Conservation (phyloP, 2,888 invertebrate genomes). For the Zaprionus lineosus region DNA sequence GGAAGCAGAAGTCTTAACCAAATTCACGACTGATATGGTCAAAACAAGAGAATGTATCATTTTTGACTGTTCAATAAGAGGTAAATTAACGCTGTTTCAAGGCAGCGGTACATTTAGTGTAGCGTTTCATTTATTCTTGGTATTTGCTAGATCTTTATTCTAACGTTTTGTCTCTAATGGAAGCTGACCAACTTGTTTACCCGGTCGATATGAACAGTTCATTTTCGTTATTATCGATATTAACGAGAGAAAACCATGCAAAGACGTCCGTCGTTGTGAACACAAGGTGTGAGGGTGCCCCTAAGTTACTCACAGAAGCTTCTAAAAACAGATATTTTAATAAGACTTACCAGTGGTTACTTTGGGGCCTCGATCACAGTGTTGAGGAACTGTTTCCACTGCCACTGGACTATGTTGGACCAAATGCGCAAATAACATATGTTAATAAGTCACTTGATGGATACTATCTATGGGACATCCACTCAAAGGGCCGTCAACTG, state of each 20-base stretch:
- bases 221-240: slow-evolving; percentile 35
- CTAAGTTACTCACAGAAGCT: slow-evolving; percentile 49
- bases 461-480: slow-evolving; percentile 73
- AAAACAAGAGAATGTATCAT: slow-evolving; percentile 60
- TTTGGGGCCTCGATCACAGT: slow-evolving; percentile 62
- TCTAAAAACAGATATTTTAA: slow-evolving; percentile 73
- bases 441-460: slow-evolving; percentile 49
- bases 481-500: slow-evolving; percentile 79
- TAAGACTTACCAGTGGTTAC: slow-evolving; percentile 80
- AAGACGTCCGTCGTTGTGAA: slow-evolving; percentile 69
- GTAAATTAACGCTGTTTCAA: slow-evolving; percentile 29
- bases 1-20: slow-evolving; percentile 44
- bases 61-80: slow-evolving; percentile 63
- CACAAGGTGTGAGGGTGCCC: slow-evolving; percentile 53
- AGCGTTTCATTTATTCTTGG: not conserved
- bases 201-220: slow-evolving; percentile 47
- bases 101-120: too few species aligned
- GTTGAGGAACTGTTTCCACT: slow-evolving; percentile 47
- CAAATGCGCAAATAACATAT: slow-evolving; percentile 80
- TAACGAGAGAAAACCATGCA: slow-evolving; percentile 57
- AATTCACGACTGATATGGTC: slow-evolving; percentile 58
- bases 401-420: slow-evolving; percentile 66
- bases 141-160: slow-evolving; percentile 32
- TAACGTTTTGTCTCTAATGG: slow-evolving; percentile 35
- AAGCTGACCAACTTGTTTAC: slow-evolving; percentile 54